Conservation (phyloP, 2,888 invertebrate genomes). For the Podabrus alpinus region DNA sequence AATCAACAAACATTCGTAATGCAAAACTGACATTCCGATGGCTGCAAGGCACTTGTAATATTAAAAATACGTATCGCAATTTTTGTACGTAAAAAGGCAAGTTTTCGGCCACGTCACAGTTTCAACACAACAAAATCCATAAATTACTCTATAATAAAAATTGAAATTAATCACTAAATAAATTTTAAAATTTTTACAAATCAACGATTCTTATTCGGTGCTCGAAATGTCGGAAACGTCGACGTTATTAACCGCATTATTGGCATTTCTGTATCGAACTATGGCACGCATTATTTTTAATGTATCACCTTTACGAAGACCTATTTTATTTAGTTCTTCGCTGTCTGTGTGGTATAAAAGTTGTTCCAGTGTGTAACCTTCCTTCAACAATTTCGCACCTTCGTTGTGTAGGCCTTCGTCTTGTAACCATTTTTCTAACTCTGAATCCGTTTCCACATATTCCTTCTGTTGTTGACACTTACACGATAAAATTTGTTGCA, state of each 20-base stretch:
- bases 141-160: background rate
- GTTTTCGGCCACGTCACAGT: background rate
- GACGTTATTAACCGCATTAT: background rate
- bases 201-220: background rate
- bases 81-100: background rate
- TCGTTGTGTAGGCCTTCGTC: slow-evolving; percentile 69
- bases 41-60: background rate
- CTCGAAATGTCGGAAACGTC: background rate
- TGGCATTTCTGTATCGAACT: slow-evolving; percentile 59
- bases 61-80: background rate
- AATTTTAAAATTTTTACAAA: slow-evolving; percentile 1
- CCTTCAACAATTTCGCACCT: slow-evolving; percentile 69
- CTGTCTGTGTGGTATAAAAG: slow-evolving; percentile 77
- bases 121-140: background rate
- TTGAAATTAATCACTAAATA: background rate
- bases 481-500: slow-evolving; percentile 45
- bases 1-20: background rate
- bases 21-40: background rate
- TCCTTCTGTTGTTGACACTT: slow-evolving; percentile 46
- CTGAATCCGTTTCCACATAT: slow-evolving; percentile 57
- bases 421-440: slow-evolving; percentile 73
- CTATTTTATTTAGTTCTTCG: slow-evolving; percentile 79
- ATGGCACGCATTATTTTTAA: slow-evolving; percentile 86
- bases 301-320: slow-evolving; percentile 82
- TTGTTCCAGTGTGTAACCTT: slow-evolving; percentile 81